Evolutionary conservation across 2,797 vertebrate species (phyloP), one percentile per base, ranked within the genome.

Genomic region (Nyctalus aviator): DNA sequence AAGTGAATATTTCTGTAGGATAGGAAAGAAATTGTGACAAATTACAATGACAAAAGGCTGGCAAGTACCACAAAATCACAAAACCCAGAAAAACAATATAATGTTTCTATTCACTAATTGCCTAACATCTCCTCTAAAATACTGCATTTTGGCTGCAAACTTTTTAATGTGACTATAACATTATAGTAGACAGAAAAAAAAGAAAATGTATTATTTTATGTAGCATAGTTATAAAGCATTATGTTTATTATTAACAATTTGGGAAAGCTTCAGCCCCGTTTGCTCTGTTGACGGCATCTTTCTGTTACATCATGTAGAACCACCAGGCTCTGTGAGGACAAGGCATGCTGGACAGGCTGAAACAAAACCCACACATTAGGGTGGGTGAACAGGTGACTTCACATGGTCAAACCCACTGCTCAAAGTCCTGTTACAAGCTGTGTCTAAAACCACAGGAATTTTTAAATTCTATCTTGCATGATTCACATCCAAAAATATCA

Each of bases 1-100:
- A 64, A 76, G 25, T 93, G 57, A 76, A 37, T 82, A 59, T 89
- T 77, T 84, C 57, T 86, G 41, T 48, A 91, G 12, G 4, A 62
- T 84, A 90, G 93, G 44, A 95, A 66, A 88, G 15, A 95, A 88
- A 69, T 64, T 32, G 37, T 41, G 71, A 75, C 14, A 90, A 95
- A 69, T 77, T 84, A 69, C 7, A 93, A 73, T 71, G 21, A 50
- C 8, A 83, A 71, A 59, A 77, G 32, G 10, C 8, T 32, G 12
- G 53, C 57, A 84, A 96, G 50, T 53, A 62, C 30, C 57, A 90
- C 30, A 76, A 90, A 10, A 72, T 32, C 55, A 83, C 23, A 75
- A 91, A 73, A 73, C 37, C 21, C 12, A 85, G 86, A 75, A 83
- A 90, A 93, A 73, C 73, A 82, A 62, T 32, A 41, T 20, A 84